These are phyloP conservation scores for Phycodurus eques DNA, from an alignment of 2,113 vertebrate genomes.

Conservation along the genomic window DNA sequence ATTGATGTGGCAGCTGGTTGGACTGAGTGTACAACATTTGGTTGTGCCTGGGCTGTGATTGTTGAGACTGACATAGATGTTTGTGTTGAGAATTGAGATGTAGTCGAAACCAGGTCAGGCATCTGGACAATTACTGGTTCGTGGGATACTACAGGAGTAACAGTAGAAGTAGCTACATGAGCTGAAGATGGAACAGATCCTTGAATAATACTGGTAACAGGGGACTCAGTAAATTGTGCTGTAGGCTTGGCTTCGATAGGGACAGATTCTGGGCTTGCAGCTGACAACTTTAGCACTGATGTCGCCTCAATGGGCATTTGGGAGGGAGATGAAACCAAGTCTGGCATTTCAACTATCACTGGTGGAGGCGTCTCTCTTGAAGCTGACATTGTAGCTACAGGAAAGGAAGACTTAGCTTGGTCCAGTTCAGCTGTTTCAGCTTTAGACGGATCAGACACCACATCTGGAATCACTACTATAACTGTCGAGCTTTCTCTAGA, in stretches of 20 bases:
- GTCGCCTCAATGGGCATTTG: constrained; percentile 40
- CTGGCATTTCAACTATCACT: constrained; percentile 61
- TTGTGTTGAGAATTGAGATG: constrained; percentile 49
- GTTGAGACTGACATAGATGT: constrained; percentile 42
- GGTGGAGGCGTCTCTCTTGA: constrained; percentile 12
- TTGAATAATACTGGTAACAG: constrained; percentile 18
- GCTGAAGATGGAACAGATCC: constrained; percentile 15
- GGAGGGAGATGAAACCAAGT: constrained; percentile 60
- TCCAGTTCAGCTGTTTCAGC: constrained; percentile 12
- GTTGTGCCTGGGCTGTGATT: constrained; percentile 30
- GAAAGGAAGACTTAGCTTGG: constrained; percentile 22
- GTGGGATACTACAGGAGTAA: constrained; percentile 20
- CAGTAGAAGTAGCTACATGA: constrained; percentile 28
- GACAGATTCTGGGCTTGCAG: constrained; percentile 27
- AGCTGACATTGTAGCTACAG: constrained; percentile 13
- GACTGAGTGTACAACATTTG: constrained; percentile 50
- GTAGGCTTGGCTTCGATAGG: constrained; percentile 35
- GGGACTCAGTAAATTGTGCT: background rate
- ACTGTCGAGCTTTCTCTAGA: constrained; percentile 27
- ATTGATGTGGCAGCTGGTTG: constrained; percentile 35
- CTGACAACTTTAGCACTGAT: constrained; percentile 47
- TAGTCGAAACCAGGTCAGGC: constrained; percentile 65
- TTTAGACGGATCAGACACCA: constrained; percentile 56
- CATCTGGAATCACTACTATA: constrained; percentile 59
- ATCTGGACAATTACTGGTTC: constrained; percentile 63